Base-by-base conservation (phyloP, 2,888 invertebrate genomes). In the Holacanthella duospinosa region DNA sequence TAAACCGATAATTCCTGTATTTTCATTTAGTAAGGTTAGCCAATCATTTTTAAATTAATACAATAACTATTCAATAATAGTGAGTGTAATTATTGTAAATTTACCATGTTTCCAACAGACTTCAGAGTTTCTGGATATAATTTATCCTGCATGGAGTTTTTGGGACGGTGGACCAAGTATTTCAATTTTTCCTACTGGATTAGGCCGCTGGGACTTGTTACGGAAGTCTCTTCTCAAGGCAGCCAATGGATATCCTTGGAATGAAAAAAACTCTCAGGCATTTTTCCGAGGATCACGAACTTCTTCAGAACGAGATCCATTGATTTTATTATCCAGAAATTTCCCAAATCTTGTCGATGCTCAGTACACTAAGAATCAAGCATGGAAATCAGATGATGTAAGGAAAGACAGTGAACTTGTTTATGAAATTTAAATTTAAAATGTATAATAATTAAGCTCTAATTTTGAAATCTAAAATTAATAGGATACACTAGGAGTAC, bases 111-210 rank as follows among this genome's bases (percentile, higher is more conserved):
- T 21, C 21, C 48, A 43, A 28, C 68, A 81, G 86, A 87, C 88
- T 0, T 75, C 77, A 53, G 86, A 90, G 43, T 89, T 91, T 78
- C 82, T 82, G 77, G 97, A 97, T 76, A 92, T 97, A 66, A 89
- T 28, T 2, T 91, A 89, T 77, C 96, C 96, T 1, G 90, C 95
- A 0, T 97, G 96, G 96, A 87, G 93, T 48, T 97, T 97, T 78
- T 94, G 95, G 94, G 93, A 93, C 79, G 96, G 96, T 28, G 97
- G 97, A 0, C 97, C 97, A 19, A 95, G 96, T 0, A 95, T 96
- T 72, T 85, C 87, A 43, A 79, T 94, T 12, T 94, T 95, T 79
- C 96, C 96, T 0, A 87, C 85, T 61, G 96, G 96, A 25, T 84
- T 96, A 68, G 96, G 95, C 0, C 81, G 93, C 53, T 97, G 96